A percentile compares a stretch with the other conserved stretches of the same genome.
Evolutionary conservation across 2,888 invertebrate genomes (phyloP).

Genomic region (Drosophila suboccidentalis): DNA sequence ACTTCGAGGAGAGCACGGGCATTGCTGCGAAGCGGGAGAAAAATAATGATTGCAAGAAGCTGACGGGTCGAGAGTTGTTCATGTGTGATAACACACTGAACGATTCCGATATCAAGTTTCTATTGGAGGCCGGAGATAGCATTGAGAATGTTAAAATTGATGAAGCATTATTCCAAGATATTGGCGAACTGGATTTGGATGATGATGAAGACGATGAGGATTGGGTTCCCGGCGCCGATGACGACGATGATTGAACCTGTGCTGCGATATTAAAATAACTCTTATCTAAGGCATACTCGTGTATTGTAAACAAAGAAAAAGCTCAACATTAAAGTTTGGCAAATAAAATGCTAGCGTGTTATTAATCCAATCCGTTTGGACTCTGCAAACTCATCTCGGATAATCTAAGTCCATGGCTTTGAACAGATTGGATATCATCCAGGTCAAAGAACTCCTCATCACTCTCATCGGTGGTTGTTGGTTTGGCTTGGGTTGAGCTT

Average conservation of each 20-base stretch:
- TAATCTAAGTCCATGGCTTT: conserved; percentile 66
- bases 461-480: conserved; percentile 83
- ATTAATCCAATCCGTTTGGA: conserved; percentile 69
- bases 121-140: conserved; percentile 91
- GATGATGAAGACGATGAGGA: conserved; percentile 87
- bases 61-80: conserved; percentile 97
- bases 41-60: conserved; percentile 91
- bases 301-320: conserved; percentile 49
- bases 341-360: conserved; percentile 63
- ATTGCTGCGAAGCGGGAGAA: conserved; percentile 90
- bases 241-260: conserved; percentile 63
- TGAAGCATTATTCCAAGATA: conserved; percentile 95
- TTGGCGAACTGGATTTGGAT: conserved; percentile 91
- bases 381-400: conserved; percentile 75
- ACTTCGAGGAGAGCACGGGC: conserved; percentile 96
- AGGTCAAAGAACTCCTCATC: conserved; percentile 90
- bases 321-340: no score
- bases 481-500: conserved; percentile 8
- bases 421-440: conserved; percentile 88
- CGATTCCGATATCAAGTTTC: conserved; percentile 98
- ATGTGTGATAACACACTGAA: conserved; percentile 96
- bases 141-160: conserved; percentile 92
- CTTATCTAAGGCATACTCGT: conserved; percentile 57
- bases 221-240: conserved; percentile 87
- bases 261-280: conserved; percentile 42